Percentiles rank a stretch among this genome's conserved stretches.
Conservation (phyloP, 1,140 invertebrate genomes). For the Matsumurasca onukii region DNA sequence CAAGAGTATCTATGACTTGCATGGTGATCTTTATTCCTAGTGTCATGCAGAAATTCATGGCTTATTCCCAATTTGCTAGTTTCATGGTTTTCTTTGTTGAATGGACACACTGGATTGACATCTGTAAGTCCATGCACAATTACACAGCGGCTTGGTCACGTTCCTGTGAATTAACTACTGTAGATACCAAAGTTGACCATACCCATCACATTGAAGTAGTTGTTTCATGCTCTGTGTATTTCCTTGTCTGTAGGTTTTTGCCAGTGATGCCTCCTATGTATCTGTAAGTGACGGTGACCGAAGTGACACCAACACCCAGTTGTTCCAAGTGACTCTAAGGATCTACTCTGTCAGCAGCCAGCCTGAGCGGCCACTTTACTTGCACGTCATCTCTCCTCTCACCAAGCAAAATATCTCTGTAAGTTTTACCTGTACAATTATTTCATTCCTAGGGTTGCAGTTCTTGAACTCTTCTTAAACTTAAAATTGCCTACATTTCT, state of each 20-base stretch:
- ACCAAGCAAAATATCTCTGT: conserved; percentile 21
- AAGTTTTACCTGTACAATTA: no score
- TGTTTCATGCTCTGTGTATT: not conserved
- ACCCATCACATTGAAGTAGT: not conserved
- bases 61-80: no score
- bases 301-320: not conserved
- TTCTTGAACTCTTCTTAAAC: no score
- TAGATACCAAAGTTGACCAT: not conserved
- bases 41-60: no score
- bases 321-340: conserved; percentile 14
- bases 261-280: not conserved
- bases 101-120: no score
- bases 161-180: not conserved
- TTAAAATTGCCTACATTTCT: no score
- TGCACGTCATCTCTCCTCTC: conserved; percentile 6
- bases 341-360: not conserved
- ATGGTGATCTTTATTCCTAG: no score
- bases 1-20: no score
- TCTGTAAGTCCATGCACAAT: not conserved
- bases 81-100: no score
- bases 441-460: no score
- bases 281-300: not conserved
- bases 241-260: not conserved
- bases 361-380: not conserved
- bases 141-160: not conserved